Evolutionary conservation across 2,797 vertebrate genomes (phyloP), one percentile per base, ranked within the genome.

Genomic region (Sebastes glaucus): DNA sequence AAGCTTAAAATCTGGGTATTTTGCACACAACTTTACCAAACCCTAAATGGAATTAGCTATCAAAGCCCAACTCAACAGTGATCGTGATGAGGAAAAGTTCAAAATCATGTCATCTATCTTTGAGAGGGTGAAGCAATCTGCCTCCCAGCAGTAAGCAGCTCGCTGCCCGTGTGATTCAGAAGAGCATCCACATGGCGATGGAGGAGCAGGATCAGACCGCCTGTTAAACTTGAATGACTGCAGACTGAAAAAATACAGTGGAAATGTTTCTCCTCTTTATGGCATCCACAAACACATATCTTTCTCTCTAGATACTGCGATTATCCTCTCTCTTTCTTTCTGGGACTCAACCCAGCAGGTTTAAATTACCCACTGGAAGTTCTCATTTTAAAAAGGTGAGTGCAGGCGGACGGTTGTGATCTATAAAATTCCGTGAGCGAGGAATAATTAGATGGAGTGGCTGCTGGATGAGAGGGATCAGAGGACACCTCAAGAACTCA

Each of bases 401-500:
- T 6, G 30, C 60, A 64, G 55, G 49, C 59, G 74, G 69, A 49
- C 46, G 7, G 8, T 27, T 38, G 74, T 63, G 56, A 66, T 25
- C 18, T 55, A 27, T 56, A 59, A 80, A 61, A 59, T 74, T 84
- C 25, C 22, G 74, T 72, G 65, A 67, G 75, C 4, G 33, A 67
- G 28, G 25, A 67, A 85, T 77, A 85, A 91, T 88, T 76, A 80
- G 28, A 64, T 74, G 32, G 59, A 88, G 87, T 49, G 78, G 76
- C 62, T 78, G 81, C 65, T 78, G 79, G 27, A 77, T 63, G 77
- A 87, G 71, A 71, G 75, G 57, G 70, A 77, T 80, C 76, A 76
- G 49, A 82, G 72, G 80, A 81, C 66, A 70, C 32, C 49, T 81
- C 11, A 49, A 78, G 68, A 80, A 64, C 75, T 74, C 55, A 60